Base-by-base conservation (phyloP, 2,113 vertebrate species). In the Buteo buteo region DNA sequence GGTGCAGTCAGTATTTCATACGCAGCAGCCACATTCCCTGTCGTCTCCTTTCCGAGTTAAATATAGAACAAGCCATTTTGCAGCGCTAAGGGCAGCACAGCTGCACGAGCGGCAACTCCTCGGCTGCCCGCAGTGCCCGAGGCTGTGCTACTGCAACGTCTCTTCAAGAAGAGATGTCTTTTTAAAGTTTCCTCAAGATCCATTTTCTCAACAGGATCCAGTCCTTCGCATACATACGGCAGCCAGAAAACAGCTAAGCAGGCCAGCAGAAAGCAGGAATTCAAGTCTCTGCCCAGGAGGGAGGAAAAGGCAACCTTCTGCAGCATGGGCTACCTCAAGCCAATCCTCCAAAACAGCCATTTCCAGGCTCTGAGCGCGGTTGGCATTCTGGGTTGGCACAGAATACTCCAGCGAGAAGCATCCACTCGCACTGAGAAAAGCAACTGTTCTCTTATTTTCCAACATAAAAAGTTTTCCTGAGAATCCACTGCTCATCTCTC, bases 101-200 rank as follows among this genome's bases (percentile, higher is more conserved):
- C 52, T 31, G 29, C 36, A 31, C 0, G 0, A 90, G 34, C 28
- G 8, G 74, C 70, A 89, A 22, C 49, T 89, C 80, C 34, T 34
- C 0, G 0, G 40, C 42, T 5, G 11, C 73, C 36, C 1, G 0
- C 36, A 10, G 55, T 4, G 9, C 58, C 62, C 4, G 1, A 78
- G 50, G 42, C 8, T 4, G 22, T 24, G 65, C 42, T 84, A 16
- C 69, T 64, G 55, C 38, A 86, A 9, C 34, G 24, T 47, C 36
- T 44, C 38, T 85, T 69, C n/a, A 31, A 59, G 38, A 54, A 49
- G 10, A 66, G 11, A 11, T 13, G 11, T 10, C n/a, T 34, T 78
- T 71, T 62, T 87, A 36, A 83, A 81, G 11, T 57, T 89, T 91
- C 47, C 52, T 72, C 17, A 11, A 69, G 25, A 52, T 52, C 71